Evolutionary conservation across 2,797 vertebrate genomes (phyloP).

Genomic region (Myotis vivesi): DNA sequence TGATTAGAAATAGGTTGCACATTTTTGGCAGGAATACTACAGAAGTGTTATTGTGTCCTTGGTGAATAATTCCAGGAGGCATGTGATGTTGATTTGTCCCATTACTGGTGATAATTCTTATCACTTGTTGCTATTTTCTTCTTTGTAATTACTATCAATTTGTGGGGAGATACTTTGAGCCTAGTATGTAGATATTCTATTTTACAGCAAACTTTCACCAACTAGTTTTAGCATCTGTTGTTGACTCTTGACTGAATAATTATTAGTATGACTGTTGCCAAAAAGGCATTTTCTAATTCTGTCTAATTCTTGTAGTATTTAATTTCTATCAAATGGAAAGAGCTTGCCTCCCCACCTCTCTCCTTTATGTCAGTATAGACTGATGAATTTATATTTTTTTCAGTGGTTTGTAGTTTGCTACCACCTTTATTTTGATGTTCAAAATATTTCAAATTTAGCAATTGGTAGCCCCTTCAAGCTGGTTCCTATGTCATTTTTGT

Average conservation of each 20-base stretch:
- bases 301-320: background rate
- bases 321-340: conserved; percentile 2
- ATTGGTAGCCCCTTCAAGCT: background rate
- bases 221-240: background rate
- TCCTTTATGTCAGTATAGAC: background rate
- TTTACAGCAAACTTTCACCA: background rate
- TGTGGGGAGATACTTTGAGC: background rate
- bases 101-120: background rate
- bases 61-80: background rate
- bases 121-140: background rate
- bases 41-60: background rate
- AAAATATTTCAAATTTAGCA: conserved; percentile 4
- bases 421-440: background rate
- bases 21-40: background rate
- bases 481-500: background rate
- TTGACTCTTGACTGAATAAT: conserved; percentile 4
- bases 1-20: background rate
- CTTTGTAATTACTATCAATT: background rate
- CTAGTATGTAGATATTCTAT: background rate
- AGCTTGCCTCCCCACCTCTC: background rate
- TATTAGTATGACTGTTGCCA: background rate
- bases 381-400: conserved; percentile 17
- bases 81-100: background rate
- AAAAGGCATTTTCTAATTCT: conserved; percentile 9
- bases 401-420: conserved; percentile 15